Conservation (phyloP, 2,888 invertebrate genomes). For the Nemotelus pantherinus region DNA sequence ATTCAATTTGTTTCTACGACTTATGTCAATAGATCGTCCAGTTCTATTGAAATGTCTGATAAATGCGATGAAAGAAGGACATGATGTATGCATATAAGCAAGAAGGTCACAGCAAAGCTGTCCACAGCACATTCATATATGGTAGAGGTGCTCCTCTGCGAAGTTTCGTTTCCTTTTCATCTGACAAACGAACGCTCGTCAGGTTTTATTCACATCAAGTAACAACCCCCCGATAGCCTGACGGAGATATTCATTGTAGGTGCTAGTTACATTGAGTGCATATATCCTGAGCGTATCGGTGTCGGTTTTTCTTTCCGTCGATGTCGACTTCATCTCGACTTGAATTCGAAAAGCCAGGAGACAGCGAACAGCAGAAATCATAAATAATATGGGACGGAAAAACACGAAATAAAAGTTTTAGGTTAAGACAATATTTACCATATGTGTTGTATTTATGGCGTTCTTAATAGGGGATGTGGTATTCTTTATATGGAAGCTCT, state of each 20-base stretch:
- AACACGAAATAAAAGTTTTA: conserved; percentile 52
- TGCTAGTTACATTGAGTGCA: conserved; percentile 34
- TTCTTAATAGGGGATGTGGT: conserved; percentile 46
- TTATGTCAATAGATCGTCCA: conserved; percentile 49
- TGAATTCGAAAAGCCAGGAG: conserved; percentile 42
- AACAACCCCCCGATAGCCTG: conserved; percentile 2
- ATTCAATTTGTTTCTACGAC: conserved; percentile 6
- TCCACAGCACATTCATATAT: no score
- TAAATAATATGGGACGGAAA: conserved; percentile 44
- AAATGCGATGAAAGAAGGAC: conserved; percentile 46
- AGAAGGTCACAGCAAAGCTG: conserved; percentile 23
- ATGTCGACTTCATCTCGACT: conserved; percentile 24
- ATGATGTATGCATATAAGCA: conserved; percentile 25
- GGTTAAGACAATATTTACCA: conserved; percentile 57
- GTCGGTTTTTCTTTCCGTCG: conserved; percentile 13
- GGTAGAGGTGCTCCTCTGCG: conserved; percentile 1
- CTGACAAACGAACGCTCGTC: conserved; percentile 17
- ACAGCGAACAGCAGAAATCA: conserved; percentile 12
- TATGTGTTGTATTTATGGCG: conserved; percentile 52
- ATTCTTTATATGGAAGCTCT: conserved; percentile 35
- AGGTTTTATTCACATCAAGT: conserved; percentile 32
- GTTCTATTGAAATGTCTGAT: conserved; percentile 49
- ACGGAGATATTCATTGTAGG: no score
- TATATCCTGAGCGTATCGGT: conserved; percentile 2
- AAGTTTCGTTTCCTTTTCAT: conserved; percentile 30